These are phyloP conservation scores for Trypoxylon attenuatum DNA, from an alignment of 2,888 invertebrate genomes.

Conservation along the genomic window DNA sequence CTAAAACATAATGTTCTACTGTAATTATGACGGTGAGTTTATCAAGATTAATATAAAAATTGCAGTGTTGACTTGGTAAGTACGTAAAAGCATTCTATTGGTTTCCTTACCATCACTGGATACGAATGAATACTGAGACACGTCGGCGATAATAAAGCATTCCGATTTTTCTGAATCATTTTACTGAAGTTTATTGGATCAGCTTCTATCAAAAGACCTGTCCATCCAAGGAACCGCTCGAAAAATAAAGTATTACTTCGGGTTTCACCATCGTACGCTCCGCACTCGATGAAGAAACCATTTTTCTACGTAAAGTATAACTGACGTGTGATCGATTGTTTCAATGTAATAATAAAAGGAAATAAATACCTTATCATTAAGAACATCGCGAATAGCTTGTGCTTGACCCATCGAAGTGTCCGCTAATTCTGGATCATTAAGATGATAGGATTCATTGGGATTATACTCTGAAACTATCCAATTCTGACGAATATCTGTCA, in stretches of 20 bases:
- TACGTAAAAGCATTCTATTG: not conserved
- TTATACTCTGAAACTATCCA: conserved; percentile 53
- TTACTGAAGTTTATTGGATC: conserved; percentile 75
- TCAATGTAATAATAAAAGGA: not conserved
- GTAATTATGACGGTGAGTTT: too few species aligned
- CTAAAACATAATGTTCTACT: too few species aligned
- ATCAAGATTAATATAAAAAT: not conserved
- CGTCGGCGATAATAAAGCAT: conserved; percentile 74
- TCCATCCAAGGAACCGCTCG: conserved; percentile 75
- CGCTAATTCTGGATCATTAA: conserved; percentile 56
- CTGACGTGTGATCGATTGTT: not conserved
- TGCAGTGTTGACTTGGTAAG: too few species aligned
- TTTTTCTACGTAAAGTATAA: conserved; percentile 62
- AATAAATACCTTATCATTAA: conserved; percentile 67
- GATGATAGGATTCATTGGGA: conserved; percentile 48
- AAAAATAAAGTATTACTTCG: conserved; percentile 76
- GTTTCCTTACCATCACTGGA: conserved; percentile 69
- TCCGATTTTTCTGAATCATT: conserved; percentile 73
- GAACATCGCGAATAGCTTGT: conserved; percentile 64
- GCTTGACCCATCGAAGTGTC: conserved; percentile 74
- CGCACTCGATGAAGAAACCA: conserved; percentile 78
- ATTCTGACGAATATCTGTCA: conserved; percentile 42
- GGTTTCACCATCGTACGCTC: conserved; percentile 77
- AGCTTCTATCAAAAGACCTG: conserved; percentile 76
- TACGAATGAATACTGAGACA: conserved; percentile 74